These are phyloP conservation scores for Drosophila differens DNA, from an alignment of 2,888 invertebrate species.

Conservation along the genomic window DNA sequence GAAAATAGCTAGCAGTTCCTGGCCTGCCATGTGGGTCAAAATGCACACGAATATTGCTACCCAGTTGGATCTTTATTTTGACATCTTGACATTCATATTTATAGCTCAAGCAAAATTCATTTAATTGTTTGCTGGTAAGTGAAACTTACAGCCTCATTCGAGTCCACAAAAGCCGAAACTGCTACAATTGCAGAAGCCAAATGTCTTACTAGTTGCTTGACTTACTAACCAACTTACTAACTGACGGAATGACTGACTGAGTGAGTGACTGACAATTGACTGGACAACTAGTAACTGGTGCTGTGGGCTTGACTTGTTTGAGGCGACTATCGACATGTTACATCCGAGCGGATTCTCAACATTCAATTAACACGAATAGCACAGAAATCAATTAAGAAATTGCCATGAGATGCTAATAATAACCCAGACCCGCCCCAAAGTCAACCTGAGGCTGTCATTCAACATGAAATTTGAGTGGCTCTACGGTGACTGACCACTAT, in stretches of 20 bases:
- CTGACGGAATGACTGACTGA: slow-evolving; percentile 28
- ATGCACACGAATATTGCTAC: slow-evolving; percentile 58
- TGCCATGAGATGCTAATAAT: slow-evolving; percentile 71
- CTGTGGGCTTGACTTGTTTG: slow-evolving; percentile 38
- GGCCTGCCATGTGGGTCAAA: slow-evolving; percentile 72
- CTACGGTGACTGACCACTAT: slow-evolving; percentile 15
- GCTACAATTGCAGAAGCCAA: slow-evolving; percentile 12
- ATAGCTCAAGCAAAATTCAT: slow-evolving; percentile 63
- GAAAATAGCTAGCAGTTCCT: slow-evolving; percentile 75
- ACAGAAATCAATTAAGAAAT: slow-evolving; percentile 73
- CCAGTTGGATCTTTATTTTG: slow-evolving; percentile 29
- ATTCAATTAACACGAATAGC: slow-evolving; percentile 63
- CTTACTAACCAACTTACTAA: slow-evolving; percentile 7
- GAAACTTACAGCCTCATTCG: slow-evolving; percentile 52
- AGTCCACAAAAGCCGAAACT: slow-evolving; percentile 17
- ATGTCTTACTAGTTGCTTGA: slow-evolving; percentile 15
- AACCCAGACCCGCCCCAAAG: slow-evolving; percentile 49
- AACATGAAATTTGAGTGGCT: slow-evolving; percentile 27
- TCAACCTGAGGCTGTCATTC: slow-evolving; percentile 41
- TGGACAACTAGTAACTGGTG: slow-evolving; percentile 36
- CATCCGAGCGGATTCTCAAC: slow-evolving; percentile 65
- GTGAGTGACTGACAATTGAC: slow-evolving; percentile 57
- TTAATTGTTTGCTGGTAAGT: slow-evolving; percentile 74
- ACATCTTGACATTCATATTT: slow-evolving; percentile 75
- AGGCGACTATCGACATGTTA: slow-evolving; percentile 68